A percentile compares a stretch with the other conserved stretches of the same genome.
Conservation (phyloP, 2,797 vertebrate species). For the Aulostomus chinensis region DNA sequence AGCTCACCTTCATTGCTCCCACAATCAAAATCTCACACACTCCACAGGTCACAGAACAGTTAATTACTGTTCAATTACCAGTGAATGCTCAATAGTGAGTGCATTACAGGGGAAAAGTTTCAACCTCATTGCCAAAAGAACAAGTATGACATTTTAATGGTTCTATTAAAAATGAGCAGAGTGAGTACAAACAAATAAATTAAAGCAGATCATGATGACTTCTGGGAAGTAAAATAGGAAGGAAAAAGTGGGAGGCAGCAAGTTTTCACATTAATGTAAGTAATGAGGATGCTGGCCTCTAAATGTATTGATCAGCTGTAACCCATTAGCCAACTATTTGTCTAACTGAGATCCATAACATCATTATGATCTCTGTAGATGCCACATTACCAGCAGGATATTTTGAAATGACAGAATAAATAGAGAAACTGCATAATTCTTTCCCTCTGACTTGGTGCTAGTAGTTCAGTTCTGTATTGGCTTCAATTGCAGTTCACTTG, state of each 20-base stretch:
- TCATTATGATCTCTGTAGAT: constrained; percentile 27
- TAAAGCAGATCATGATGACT: constrained; percentile 33
- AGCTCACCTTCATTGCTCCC: constrained; percentile 64
- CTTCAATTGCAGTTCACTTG: constrained; percentile 26
- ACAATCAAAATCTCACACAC: constrained; percentile 76
- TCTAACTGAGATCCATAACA: constrained; percentile 37
- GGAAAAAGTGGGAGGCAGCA: not conserved
- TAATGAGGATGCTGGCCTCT: constrained; percentile 24
- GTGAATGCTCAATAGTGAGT: constrained; percentile 65
- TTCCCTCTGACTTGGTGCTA: constrained; percentile 24
- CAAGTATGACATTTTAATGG: constrained; percentile 63
- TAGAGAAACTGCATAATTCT: constrained; percentile 7
- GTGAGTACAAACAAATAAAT: constrained; percentile 51
- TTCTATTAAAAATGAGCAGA: constrained; percentile 50
- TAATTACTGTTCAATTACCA: constrained; percentile 77
- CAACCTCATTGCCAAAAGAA: constrained; percentile 50
- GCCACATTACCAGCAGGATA: constrained; percentile 3
- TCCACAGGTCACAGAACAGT: constrained; percentile 73
- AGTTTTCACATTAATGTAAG: constrained; percentile 27
- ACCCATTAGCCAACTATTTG: constrained; percentile 32
- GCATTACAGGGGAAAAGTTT: constrained; percentile 61
- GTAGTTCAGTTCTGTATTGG: constrained; percentile 25
- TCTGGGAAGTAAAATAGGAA: constrained; percentile 3
- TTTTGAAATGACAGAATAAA: constrained; percentile 27
- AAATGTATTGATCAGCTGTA: constrained; percentile 44